A percentile compares a stretch with the other conserved stretches of the same genome.
phyloP scores from a whole-genome alignment of 2,113 vertebrate species.

The Plecotus auritus region DNA sequence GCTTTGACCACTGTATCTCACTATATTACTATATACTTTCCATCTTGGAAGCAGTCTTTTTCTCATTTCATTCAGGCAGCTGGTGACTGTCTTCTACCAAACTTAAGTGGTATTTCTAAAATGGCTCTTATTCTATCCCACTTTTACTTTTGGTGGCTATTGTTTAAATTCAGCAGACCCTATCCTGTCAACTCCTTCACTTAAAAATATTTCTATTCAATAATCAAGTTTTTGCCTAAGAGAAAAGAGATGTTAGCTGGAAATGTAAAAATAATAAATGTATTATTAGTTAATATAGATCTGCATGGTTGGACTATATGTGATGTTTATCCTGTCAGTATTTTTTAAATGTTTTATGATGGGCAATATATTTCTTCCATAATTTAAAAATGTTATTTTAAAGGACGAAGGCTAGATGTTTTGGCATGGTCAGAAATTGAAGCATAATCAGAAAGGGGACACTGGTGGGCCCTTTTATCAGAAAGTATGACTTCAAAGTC shows the following conservation, averaged over 20 bases:
- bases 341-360: slow-evolving; percentile 31
- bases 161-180: not conserved
- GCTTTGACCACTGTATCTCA: slow-evolving; percentile 60
- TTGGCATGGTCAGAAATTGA: not conserved
- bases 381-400: not conserved
- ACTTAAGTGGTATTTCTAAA: slow-evolving; percentile 18
- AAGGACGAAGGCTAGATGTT: not conserved
- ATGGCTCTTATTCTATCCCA: slow-evolving; percentile 39
- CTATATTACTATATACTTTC: slow-evolving; percentile 57
- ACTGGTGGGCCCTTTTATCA: slow-evolving; percentile 8
- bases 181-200: not conserved
- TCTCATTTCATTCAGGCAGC: slow-evolving; percentile 58
- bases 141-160: not conserved
- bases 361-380: slow-evolving; percentile 9
- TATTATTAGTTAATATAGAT: slow-evolving; percentile 1
- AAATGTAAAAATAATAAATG: slow-evolving; percentile 5
- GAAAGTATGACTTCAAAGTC: slow-evolving; percentile 44
- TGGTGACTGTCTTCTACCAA: slow-evolving; percentile 52
- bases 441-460: not conserved
- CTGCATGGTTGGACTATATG: not conserved
- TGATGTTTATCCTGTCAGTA: not conserved
- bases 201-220: slow-evolving; percentile 36
- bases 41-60: slow-evolving; percentile 59
- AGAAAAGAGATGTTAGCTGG: slow-evolving; percentile 1
- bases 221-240: not conserved